A percentile compares a stretch with the other conserved stretches of the same genome.
Evolutionary conservation across 37 sponge, comb jelly and placozoan species (phyloP).

Genomic region (Cliona cf. orientalis): DNA sequence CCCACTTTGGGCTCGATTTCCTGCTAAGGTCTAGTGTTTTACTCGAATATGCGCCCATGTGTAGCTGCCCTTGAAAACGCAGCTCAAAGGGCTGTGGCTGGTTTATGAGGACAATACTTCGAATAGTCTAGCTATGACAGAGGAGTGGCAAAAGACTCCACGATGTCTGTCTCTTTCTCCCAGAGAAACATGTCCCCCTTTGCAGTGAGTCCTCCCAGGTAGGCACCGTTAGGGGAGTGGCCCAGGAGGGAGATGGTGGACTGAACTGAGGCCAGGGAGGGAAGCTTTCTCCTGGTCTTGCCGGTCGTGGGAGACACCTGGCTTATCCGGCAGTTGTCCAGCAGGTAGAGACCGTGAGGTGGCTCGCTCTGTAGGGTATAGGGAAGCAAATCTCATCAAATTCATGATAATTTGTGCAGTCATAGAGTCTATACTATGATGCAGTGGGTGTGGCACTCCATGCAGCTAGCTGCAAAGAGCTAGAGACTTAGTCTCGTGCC

Average conservation of each 20-base stretch:
- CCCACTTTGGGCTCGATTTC: too few relatives aligned
- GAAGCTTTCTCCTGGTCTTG: conserved; percentile 46
- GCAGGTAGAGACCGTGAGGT: conserved; percentile 15
- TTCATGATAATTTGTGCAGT: too few relatives aligned
- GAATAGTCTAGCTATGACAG: conserved; percentile 28
- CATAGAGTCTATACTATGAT: too few relatives aligned
- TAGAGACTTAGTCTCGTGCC: too few relatives aligned
- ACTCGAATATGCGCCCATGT: too few relatives aligned
- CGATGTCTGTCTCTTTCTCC: conserved; percentile 11
- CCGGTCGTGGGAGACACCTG: conserved; percentile 53
- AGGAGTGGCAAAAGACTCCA: conserved; percentile 25
- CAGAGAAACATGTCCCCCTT: conserved; percentile 45
- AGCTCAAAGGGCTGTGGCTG: too few relatives aligned
- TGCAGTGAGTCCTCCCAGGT: conserved; percentile 29
- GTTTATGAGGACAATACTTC: too few relatives aligned
- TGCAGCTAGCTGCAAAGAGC: too few relatives aligned
- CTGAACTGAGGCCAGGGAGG: conserved; percentile 21
- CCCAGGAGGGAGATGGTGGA: conserved; percentile 4
- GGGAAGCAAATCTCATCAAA: too few relatives aligned
- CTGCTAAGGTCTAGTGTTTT: too few relatives aligned
- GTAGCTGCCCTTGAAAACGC: too few relatives aligned
- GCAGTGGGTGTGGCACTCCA: too few relatives aligned
- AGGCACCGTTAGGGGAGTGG: conserved; percentile 31
- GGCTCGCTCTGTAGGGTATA: neutral
- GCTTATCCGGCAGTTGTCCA: conserved; percentile 43